phyloP scores from a whole-genome alignment of 2,113 vertebrate species.

The Pedionomus torquatus region DNA sequence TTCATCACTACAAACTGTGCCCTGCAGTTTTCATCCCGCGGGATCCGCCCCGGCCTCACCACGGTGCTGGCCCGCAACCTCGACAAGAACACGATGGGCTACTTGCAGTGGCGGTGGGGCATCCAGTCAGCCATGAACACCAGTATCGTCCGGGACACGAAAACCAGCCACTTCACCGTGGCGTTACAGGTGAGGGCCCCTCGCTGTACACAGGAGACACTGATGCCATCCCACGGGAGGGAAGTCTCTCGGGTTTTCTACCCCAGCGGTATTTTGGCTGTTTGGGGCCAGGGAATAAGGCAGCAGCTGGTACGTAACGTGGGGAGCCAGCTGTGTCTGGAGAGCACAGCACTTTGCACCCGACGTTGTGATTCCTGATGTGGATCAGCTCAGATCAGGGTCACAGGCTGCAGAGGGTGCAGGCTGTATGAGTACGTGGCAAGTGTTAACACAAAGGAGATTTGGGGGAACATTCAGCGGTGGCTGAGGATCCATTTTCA shows the following conservation, averaged over 20 bases:
- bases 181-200: conserved; percentile 85
- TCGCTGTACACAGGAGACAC: rapidly evolving
- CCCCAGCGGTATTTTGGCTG: neutral
- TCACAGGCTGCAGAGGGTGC: neutral
- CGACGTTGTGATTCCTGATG: rapidly evolving
- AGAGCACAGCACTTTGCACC: neutral
- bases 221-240: rapidly evolving
- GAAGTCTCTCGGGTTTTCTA: neutral
- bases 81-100: conserved; percentile 98
- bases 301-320: rapidly evolving
- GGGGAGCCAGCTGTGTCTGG: neutral
- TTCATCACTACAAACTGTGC: conserved; percentile 91
- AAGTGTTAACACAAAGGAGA: neutral
- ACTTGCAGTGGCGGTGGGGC: conserved; percentile 96
- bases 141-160: conserved; percentile 93
- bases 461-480: neutral
- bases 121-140: conserved; percentile 97
- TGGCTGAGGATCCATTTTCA: rapidly evolving
- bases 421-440: too few relatives aligned
- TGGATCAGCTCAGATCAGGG: neutral
- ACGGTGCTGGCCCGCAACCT: conserved; percentile 92
- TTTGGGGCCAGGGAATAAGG: neutral
- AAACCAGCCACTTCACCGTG: conserved; percentile 91
- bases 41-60: conserved; percentile 88
- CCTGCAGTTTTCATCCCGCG: conserved; percentile 93